Evolutionary conservation across 2,113 vertebrate genomes (phyloP), one percentile per base, ranked within the genome.

Genomic region (Forbesichthys papilliferus): DNA sequence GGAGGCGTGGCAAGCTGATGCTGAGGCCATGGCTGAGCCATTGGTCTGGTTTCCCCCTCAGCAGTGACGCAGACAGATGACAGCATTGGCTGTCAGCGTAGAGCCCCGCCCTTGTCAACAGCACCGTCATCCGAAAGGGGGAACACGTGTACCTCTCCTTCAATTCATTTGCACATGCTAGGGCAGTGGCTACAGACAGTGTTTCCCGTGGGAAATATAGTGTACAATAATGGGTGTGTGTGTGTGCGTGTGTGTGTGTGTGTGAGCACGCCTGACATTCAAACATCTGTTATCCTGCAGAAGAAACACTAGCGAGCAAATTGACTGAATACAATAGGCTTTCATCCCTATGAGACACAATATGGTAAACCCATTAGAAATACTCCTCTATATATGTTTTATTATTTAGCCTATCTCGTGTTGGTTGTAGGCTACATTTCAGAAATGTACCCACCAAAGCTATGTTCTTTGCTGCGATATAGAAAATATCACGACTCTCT

Each of bases 41-140:
- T 74, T 63, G 27, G 27, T 27, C 27, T 27, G 27, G 66, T 60
- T 69, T 74, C 63, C 36, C 36, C 7, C 77, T 73, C 53, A 68
- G 60, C 48, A 2, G 54, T 71, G 72, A 77, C 71, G 72, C 53
- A 68, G 61, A 77, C 12, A 27, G n/a, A 71, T 73, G 74, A 81
- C 75, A 79, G 64, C 73, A 27, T 27, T 27, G 74, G 78, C 71
- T 74, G 75, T 78, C 61, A 75, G 68, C 73, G 52, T 66, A 63
- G 54, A 73, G 66, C 68, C 63, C 66, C 73, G 69, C 60, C 54
- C 27, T 62, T 36, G 53, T 74, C 74, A 18, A 74, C 53, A 49
- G 59, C 60, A 16, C 63, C 69, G 74, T 80, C 64, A 61, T 69
- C 34, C 61, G 4, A 42, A 67, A 68, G 73, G 79, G 70, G 67